These are phyloP conservation scores for Resseliella maxima DNA, from an alignment of 2,888 invertebrate genomes.

Conservation along the genomic window DNA sequence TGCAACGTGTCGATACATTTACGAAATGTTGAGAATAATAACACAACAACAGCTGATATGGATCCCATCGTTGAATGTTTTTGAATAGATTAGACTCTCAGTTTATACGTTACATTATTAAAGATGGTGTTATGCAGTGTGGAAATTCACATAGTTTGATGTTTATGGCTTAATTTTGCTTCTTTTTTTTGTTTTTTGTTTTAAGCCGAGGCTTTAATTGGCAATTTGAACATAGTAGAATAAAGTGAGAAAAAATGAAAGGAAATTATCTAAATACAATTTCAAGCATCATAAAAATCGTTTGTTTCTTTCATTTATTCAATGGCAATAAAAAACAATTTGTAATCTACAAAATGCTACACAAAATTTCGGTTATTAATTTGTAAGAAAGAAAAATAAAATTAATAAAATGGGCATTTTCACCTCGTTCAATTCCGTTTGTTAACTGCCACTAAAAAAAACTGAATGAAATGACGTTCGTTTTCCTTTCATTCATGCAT, in stretches of 20 bases:
- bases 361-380: neutral
- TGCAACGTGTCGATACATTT: neutral
- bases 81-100: constrained; percentile 42
- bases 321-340: neutral
- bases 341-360: constrained; percentile 18
- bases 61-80: neutral
- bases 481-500: neutral
- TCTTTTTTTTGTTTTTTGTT: neutral
- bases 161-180: neutral
- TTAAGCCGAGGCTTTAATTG: neutral
- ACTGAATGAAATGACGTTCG: neutral
- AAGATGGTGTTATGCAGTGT: neutral
- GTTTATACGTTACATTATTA: neutral
- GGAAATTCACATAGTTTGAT: neutral
- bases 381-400: neutral
- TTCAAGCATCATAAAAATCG: constrained; percentile 28
- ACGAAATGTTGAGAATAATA: neutral
- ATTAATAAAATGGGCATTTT: constrained; percentile 15
- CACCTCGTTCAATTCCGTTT: neutral
- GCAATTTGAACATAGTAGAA: constrained; percentile 6
- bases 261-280: constrained; percentile 13
- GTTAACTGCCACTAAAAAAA: neutral
- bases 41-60: constrained; percentile 27
- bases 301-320: neutral
- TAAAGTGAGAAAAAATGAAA: neutral